phyloP scores from a whole-genome alignment of 2,888 invertebrate genomes.

The Ptychoptera contaminata region DNA sequence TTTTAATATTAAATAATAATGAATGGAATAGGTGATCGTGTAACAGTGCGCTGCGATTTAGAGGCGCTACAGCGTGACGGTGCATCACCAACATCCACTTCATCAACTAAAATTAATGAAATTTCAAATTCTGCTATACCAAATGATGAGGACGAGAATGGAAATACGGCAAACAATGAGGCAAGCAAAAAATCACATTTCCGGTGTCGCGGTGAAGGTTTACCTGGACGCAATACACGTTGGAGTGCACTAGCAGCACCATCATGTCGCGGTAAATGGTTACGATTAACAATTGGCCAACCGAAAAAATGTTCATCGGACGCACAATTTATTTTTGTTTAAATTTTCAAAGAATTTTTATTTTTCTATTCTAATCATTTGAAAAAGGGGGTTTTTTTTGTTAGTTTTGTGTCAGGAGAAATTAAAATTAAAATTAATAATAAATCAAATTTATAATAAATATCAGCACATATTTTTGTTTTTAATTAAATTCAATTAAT shows the following conservation, averaged over 20 bases:
- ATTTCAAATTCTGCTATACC: slow-evolving; percentile 14
- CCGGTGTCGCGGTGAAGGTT: slow-evolving; percentile 71
- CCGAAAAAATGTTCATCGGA: slow-evolving; percentile 27
- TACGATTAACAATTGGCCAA: slow-evolving; percentile 37
- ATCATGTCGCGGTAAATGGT: slow-evolving; percentile 81
- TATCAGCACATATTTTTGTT: too few species aligned
- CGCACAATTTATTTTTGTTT: slow-evolving; percentile 30
- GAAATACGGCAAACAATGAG: slow-evolving; percentile 3
- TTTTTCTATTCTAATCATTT: too few species aligned
- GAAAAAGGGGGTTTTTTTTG: too few species aligned
- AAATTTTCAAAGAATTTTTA: slow-evolving; percentile 11
- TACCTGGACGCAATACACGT: slow-evolving; percentile 54
- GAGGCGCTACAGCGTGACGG: slow-evolving; percentile 49
- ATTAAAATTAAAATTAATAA: too few species aligned
- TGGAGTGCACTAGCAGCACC: slow-evolving; percentile 76
- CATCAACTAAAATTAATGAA: slow-evolving; percentile 9
- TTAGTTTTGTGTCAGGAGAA: too few species aligned
- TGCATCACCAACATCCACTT: slow-evolving; percentile 9
- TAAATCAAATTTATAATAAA: too few species aligned
- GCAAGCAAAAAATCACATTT: slow-evolving; percentile 14
- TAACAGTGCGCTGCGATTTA: slow-evolving; percentile 70
- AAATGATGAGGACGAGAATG: slow-evolving; percentile 9
- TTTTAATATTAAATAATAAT: background rate
- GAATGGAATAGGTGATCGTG: slow-evolving; percentile 43
- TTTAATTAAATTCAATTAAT: too few species aligned